Base-by-base conservation (phyloP, 2,797 vertebrate genomes). In the Emydoidea blandingii region DNA sequence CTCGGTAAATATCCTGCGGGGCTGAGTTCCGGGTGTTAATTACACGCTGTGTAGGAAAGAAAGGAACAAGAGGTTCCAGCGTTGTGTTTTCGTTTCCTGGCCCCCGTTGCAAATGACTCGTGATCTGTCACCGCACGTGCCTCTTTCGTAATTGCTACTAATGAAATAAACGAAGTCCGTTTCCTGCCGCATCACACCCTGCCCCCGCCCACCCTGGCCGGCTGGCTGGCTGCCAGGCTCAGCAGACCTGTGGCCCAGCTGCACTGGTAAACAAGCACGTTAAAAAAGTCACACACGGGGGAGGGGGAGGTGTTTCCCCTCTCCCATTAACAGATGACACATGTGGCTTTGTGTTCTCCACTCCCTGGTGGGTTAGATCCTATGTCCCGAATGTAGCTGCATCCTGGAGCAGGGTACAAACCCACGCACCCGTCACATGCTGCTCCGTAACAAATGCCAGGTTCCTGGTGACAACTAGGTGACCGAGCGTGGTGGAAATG, bases 221-320 rank as follows among this genome's bases (percentile, higher is more conserved):
- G 0, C 52, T 0, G 23, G 65, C 12, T n/a, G 65, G 65, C n/a
- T 29, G 27, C 11, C 79, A 29, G 21, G 47, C 80, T 54, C 0
- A 0, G 14, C 50, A 34, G 27, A 81, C 7, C 29, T 62, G 89
- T 2, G n/a, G 72, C 34, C 3, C 8, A 15, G 57, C n/a, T 12
- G 19, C n/a, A 23, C 65, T 72, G 65, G 65, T 72, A 72, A 72
- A 72, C 65, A 72, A 72, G n/a, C 18, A 72, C 19, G 9, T 72
- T 72, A 37, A n/a, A 37, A 72, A 72, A 72, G 65, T 72, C 9
- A 41, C 65, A 41, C 34, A 9, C 3, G 4, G n/a, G 65, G n/a
- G 8, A 34, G 16, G 16, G 34, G 18, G 34, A 27, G 57, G 57
- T 62, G 65, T 72, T 72, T 37, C n/a, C 65, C n/a, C 62, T n/a